Base-by-base conservation (phyloP, 2,113 vertebrate species). In the Saccopteryx bilineata region DNA sequence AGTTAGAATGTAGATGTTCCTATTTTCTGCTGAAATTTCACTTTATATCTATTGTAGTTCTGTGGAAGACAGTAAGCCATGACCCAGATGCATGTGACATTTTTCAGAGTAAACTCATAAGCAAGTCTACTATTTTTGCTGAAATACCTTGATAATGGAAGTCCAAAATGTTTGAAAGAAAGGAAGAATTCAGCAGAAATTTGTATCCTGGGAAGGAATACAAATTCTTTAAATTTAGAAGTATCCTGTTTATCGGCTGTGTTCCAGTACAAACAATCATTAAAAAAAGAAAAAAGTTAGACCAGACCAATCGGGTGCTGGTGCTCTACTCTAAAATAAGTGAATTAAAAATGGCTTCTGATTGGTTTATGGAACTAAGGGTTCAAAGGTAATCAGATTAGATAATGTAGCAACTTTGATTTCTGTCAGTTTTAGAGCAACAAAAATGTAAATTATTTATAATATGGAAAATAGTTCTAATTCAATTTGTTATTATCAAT, bases 321-420 rank as follows among this genome's bases (percentile, higher is more conserved):
- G 24, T 94, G 88, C 46, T 96, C 91, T 61, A 63, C 52, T 87
- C 66, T 46, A 31, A 66, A 95, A 96, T 97, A 96, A 74, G 14
- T 74, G 72, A 33, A 91, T 63, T 61, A 83, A 86, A 93, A 63
- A 96, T 95, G 12, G 31, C 2, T 93, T 95, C 80, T 96, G 66
- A 48, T 78, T 56, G 96, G 89, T 79, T 96, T 93, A 81, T 88
- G 71, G 86, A 94, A 93, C 90, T 94, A 95, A 94, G 61, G 97
- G 83, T 91, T 97, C 86, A 97, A 95, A 63, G 95, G 81, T 39
- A 95, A 95, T 95, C 90, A 95, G 79, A 97, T 88, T 9, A 85
- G 81, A 92, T 80, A 96, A 83, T 50, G 50, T 19, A 93, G 5
- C 21, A 61, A 95, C 91, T 97, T 98, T 87, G 90, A 97, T 94